Evolutionary conservation across 2,797 vertebrate genomes (phyloP), one percentile per base, ranked within the genome.

Genomic region (Acestrorhynchus altus): DNA sequence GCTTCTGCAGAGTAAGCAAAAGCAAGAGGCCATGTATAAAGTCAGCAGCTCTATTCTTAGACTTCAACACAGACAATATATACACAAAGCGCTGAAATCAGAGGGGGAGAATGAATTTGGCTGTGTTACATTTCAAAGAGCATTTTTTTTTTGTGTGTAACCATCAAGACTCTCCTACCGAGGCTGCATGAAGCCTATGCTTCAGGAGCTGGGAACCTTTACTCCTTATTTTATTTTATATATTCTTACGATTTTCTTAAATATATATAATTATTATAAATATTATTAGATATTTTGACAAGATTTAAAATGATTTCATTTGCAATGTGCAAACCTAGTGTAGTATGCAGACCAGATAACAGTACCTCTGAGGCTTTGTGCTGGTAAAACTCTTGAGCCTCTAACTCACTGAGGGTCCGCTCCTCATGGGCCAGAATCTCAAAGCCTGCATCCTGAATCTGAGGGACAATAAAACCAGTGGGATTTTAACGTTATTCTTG

Each of bases 381-480:
- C 56, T 90, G 91, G 89, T 97, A 97, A 85, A 96, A 94, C 61
- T 92, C 90, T 74, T 73, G 87, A 80, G 91, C 91, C 80, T 96
- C 95, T 10, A 56, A 76, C 81, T 95, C 92, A 4, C 89, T 94
- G 87, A 96, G 84, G 1, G 64, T 93, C 60, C 90, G 90, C 66
- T 95, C 93, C 84, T 96, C 93, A 0, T 93, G 90, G 40, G 87
- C 90, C 81, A 96, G 80, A 76, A 96, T 94, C 89, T 96, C 92
- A 87, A 97, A 96, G 15, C 95, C 95, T 31, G 93, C 94, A 52
- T 96, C 94, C 83, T 95, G 95, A 80, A 96, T 93, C 96, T 97
- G 81, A 75, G 64, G 79, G 78, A 75, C 35, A 71, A 80, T 51
- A 68, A 4, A 59, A 12, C 57, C 60, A 40, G 0, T 54, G 1